Evolutionary conservation across 1,140 invertebrate species (phyloP), one percentile per base, ranked within the genome.

Genomic region (Nylanderia fulva): DNA sequence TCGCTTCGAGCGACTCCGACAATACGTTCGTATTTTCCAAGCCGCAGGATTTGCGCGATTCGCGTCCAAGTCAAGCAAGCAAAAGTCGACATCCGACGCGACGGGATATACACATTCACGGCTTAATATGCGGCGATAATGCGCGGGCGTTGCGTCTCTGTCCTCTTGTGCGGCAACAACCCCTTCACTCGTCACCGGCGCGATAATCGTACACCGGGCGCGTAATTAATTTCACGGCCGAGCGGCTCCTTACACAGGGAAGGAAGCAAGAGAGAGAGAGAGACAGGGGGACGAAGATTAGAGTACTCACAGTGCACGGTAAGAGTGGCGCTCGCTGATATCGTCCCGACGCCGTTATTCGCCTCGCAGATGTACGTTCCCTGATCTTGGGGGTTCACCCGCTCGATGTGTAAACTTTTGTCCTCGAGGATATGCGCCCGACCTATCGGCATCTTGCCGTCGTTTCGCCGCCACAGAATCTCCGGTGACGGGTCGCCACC

Each of bases 401-500:
- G 96, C 84, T 96, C 96, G 75, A 98, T 97, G 60, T 96, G 95
- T 24, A 98, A 93, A 86, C 96, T 97, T 91, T 97, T 97, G 90
- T 97, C 97, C 60, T 97, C 97, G 58, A 97, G 94, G 69, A 98
- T 96, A 58, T 96, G 95, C 7, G 96, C 97, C 87, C 97, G 95
- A 7, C 97, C 96, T 64, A 96, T 96, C 0, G 97, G 97, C 95
- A 98, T 98, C 91, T 97, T 97, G 15, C 97, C 97, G 86, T 98
- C 97, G 92, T 98, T 97, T 91, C 98, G 97, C 64, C 97, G 96
- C 99, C 98, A 99, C 63, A 98, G 96, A 13, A 99, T 97, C 87
- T 98, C 97, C 0, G 98, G 98, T 33, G 96, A 95, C n/a, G 98
- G 98, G 94, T 98, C 98, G 13, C 98, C 99, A 71, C 97, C 97